These are phyloP conservation scores for Jordanella pulchra DNA, from an alignment of 2,797 vertebrate genomes.

Conservation along the genomic window DNA sequence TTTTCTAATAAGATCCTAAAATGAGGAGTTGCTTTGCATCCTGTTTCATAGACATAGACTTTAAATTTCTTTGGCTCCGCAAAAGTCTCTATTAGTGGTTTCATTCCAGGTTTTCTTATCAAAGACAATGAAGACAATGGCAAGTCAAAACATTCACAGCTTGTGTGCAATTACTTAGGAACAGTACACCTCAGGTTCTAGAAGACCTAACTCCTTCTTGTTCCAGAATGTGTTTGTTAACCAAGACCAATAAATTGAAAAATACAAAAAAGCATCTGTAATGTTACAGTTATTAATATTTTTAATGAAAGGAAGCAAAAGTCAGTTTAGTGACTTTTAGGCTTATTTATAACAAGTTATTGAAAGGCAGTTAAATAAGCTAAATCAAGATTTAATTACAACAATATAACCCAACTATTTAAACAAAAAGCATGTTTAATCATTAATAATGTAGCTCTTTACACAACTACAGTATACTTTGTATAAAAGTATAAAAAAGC, in stretches of 20 bases:
- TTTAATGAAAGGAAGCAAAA: not conserved
- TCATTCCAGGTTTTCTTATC: constrained; percentile 5
- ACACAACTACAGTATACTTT: too few relatives aligned
- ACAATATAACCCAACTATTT: not conserved
- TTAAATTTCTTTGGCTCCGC: constrained; percentile 6
- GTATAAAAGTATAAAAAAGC: too few relatives aligned
- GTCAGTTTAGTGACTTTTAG: not conserved
- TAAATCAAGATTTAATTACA: not conserved
- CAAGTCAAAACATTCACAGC: constrained; percentile 6
- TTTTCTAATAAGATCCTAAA: not conserved
- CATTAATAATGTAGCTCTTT: not conserved
- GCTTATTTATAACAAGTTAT: not conserved
- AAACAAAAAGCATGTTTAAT: not conserved
- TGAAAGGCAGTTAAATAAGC: not conserved
- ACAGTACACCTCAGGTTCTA: constrained; percentile 20
- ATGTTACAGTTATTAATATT: not conserved
- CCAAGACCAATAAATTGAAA: constrained; percentile 2
- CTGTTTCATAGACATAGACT: constrained; percentile 5
- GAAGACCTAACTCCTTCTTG: constrained; percentile 3
- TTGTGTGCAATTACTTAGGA: constrained; percentile 24
- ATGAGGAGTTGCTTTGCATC: constrained; percentile 19
- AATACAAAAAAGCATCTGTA: not conserved
- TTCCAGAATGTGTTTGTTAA: not conserved
- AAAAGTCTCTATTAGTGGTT: constrained; percentile 4
- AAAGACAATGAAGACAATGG: constrained; percentile 4